Conservation (phyloP, 2,113 vertebrate species). For the Larimichthys polyactis region DNA sequence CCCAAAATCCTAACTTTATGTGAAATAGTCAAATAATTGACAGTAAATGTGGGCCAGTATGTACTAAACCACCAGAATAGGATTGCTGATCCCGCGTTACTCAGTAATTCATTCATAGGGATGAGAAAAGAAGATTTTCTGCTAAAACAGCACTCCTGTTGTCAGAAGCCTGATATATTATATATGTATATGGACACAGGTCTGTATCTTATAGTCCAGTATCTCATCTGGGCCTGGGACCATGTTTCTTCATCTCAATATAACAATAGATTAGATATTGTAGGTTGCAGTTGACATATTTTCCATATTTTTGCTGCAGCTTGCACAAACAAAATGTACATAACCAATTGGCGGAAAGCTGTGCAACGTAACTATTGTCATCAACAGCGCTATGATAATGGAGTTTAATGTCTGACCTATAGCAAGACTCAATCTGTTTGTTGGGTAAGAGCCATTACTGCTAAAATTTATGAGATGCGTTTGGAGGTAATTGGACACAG, state of each 20-base stretch:
- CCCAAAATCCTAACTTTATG: slow-evolving; percentile 39
- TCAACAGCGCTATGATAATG: slow-evolving; percentile 2
- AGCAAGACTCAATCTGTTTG: not conserved
- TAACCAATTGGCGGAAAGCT: not conserved
- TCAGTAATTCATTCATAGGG: slow-evolving; percentile 53
- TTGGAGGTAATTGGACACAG: slow-evolving; percentile 16
- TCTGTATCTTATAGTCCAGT: slow-evolving; percentile 6
- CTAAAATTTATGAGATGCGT: slow-evolving; percentile 4
- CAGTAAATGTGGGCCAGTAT: slow-evolving; percentile 61
- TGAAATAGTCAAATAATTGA: slow-evolving; percentile 29
- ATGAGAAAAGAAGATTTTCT: slow-evolving; percentile 56
- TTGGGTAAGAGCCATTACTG: slow-evolving; percentile 18
- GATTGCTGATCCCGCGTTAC: slow-evolving; percentile 65
- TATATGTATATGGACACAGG: not conserved
- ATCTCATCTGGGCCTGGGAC: slow-evolving; percentile 12
- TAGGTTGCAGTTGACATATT: not conserved
- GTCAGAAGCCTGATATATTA: slow-evolving; percentile 26
- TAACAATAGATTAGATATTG: not conserved
- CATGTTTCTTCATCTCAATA: not conserved
- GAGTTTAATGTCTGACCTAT: slow-evolving; percentile 24
- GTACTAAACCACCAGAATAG: slow-evolving; percentile 56
- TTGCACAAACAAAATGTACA: not conserved
- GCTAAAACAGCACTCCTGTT: slow-evolving; percentile 58
- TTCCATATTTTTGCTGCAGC: not conserved
- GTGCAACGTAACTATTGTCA: not conserved